phyloP scores from a whole-genome alignment of 1,140 invertebrate genomes.

The Campoletis sonorensis region DNA sequence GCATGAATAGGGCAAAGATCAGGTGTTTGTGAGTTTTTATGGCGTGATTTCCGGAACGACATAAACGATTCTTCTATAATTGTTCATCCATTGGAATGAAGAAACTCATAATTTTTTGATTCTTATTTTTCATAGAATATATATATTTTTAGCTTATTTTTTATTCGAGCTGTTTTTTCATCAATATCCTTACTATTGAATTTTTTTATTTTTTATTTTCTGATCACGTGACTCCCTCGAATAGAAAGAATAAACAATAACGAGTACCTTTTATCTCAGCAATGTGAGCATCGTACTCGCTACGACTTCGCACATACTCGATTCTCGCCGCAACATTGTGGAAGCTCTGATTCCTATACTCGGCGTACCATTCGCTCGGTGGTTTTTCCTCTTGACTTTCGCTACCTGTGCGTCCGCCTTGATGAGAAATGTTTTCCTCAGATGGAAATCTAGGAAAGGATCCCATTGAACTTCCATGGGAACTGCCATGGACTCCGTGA shows the following conservation, averaged over 20 bases:
- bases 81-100: no score
- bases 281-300: conserved; percentile 92
- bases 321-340: conserved; percentile 78
- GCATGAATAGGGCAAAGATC: no score
- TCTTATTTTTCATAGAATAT: no score
- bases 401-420: conserved; percentile 60
- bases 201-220: no score
- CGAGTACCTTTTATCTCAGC: conserved; percentile 87
- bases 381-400: conserved; percentile 65
- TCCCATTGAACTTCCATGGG: conserved; percentile 74
- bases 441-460: conserved; percentile 78
- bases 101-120: no score
- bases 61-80: no score
- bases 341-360: conserved; percentile 78
- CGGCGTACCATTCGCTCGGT: conserved; percentile 79
- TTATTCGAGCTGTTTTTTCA: no score
- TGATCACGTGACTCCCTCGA: neutral
- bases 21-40: no score
- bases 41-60: no score
- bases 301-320: conserved; percentile 83
- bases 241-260: conserved; percentile 42
- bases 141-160: no score
- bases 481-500: conserved; percentile 73
- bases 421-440: conserved; percentile 75
- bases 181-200: no score